phyloP scores from a whole-genome alignment of 1,140 invertebrate species.

The Drosophila parvula region DNA sequence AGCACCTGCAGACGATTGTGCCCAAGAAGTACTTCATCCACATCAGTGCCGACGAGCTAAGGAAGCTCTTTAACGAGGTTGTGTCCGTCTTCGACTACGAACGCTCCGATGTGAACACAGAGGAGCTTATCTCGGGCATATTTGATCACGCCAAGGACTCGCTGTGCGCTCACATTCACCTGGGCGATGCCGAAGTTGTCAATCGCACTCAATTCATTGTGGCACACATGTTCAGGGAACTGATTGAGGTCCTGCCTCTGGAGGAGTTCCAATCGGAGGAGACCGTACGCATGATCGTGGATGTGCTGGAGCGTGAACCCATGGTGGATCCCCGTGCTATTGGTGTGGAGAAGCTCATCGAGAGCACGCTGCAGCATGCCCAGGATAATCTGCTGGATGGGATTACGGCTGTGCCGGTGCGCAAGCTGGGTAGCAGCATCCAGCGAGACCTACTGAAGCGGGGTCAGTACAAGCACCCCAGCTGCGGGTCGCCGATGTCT shows the following conservation, averaged over 20 bases:
- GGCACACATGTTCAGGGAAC: constrained; percentile 72
- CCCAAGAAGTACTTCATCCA: constrained; percentile 78
- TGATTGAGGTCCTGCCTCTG: constrained; percentile 74
- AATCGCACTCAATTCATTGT: constrained; percentile 72
- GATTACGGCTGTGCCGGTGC: constrained; percentile 68
- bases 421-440: constrained; percentile 53
- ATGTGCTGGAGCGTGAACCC: constrained; percentile 67
- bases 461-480: constrained; percentile 54
- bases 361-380: constrained; percentile 57
- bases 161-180: constrained; percentile 28
- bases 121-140: constrained; percentile 73
- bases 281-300: constrained; percentile 60
- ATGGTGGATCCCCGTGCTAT: constrained; percentile 73
- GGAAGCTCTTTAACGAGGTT: constrained; percentile 74
- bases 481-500: constrained; percentile 57
- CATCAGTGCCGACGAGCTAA: constrained; percentile 63
- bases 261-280: constrained; percentile 74
- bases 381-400: constrained; percentile 70
- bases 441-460: constrained; percentile 59
- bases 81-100: constrained; percentile 74
- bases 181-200: constrained; percentile 33
- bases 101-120: constrained; percentile 72
- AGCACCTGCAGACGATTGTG: constrained; percentile 70
- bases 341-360: constrained; percentile 63
- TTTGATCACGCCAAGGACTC: constrained; percentile 74